Evolutionary conservation across 2,888 invertebrate genomes (phyloP), one percentile per base, ranked within the genome.

Genomic region (Fragum sueziense): DNA sequence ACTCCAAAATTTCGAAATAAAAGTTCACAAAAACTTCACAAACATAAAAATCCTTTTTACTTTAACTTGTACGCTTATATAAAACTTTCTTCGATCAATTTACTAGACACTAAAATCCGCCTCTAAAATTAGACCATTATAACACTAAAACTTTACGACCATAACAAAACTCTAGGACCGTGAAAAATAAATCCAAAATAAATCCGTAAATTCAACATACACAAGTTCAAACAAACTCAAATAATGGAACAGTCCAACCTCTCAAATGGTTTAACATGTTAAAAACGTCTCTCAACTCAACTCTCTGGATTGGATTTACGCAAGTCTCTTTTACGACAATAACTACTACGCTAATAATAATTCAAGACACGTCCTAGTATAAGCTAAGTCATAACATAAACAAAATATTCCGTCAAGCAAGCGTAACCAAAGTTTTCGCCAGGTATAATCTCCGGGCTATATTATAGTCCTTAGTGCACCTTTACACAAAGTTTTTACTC

Each of bases 301-400:
- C n/a, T n/a, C 41, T 17, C n/a, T n/a, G n/a, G n/a, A n/a, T n/a
- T n/a, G n/a, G 25, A 57, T 65, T 41, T 65, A 65, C 41, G 25
- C 20, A 41, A 65, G 65, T 65, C 65, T n/a, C 65, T 65, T 61
- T 41, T 29, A 22, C 31, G 9, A 62, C n/a, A n/a, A n/a, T n/a
- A n/a, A n/a, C n/a, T n/a, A n/a, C 33, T 22, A 33, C n/a, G 65
- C 22, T 65, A 65, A 65, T 65, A 65, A 65, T 65, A 65, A n/a
- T 65, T 65, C 65, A 65, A 65, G 41, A 41, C 65, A 65, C 65
- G 65, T 41, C 25, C 27, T 65, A 65, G 65, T 65, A 65, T 65
- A 65, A 65, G 37, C 41, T 41, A 65, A 65, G 37, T 65, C 65
- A 65, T 65, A 65, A 65, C 65, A 27, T 65, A 65, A 65, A 65